Percentiles rank a stretch among this genome's conserved stretches.
Conservation (phyloP, 2,113 vertebrate species). For the Ceuthmochares aereus region DNA sequence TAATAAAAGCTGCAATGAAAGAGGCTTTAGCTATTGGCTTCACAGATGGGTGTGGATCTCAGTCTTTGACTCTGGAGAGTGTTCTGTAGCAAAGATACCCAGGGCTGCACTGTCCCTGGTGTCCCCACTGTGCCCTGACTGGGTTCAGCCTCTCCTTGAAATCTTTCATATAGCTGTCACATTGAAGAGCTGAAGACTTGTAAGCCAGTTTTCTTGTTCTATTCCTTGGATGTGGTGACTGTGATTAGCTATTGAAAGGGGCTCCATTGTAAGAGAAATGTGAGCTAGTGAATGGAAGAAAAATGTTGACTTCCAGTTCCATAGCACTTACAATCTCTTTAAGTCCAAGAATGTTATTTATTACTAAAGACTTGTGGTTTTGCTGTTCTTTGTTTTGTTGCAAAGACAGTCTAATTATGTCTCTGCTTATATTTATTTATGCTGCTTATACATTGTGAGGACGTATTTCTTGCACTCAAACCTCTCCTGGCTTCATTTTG, state of each 20-base stretch:
- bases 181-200: not conserved
- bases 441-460: not conserved
- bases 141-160: not conserved
- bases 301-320: slow-evolving; percentile 52
- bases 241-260: slow-evolving; percentile 26
- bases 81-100: not conserved
- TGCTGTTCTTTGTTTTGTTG: slow-evolving; percentile 35
- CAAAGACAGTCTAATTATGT: slow-evolving; percentile 14
- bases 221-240: slow-evolving; percentile 15
- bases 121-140: accelerated
- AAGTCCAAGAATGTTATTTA: slow-evolving; percentile 32
- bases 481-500: not conserved
- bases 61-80: not conserved
- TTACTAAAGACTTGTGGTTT: not conserved
- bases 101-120: not conserved
- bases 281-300: slow-evolving; percentile 53
- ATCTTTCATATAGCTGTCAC: not conserved
- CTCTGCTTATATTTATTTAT: slow-evolving; percentile 20
- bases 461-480: not conserved
- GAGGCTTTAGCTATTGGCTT: slow-evolving; percentile 11
- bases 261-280: slow-evolving; percentile 44
- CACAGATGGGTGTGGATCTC: not conserved
- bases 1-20: slow-evolving; percentile 2
- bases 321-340: slow-evolving; percentile 53
- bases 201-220: not conserved